A percentile compares a stretch with the other conserved stretches of the same genome.
Conservation (phyloP, 2,113 vertebrate genomes). For the Lagopus muta region DNA sequence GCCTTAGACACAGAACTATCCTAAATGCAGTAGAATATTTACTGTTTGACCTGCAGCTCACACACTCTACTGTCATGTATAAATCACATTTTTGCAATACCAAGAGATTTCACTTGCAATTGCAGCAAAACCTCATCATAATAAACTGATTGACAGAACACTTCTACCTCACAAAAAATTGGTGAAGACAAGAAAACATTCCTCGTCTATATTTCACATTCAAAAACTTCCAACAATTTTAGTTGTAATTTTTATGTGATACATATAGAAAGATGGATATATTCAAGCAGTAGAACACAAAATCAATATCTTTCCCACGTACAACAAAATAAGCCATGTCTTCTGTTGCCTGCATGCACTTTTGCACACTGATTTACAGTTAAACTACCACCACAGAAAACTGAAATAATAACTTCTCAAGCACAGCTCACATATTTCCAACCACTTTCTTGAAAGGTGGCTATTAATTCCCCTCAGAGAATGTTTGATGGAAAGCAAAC, state of each 20-base stretch:
- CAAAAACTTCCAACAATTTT: slow-evolving; percentile 15
- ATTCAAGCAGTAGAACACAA: slow-evolving; percentile 3
- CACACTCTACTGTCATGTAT: not conserved
- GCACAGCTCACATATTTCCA: slow-evolving; percentile 73
- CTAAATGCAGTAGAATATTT: slow-evolving; percentile 29
- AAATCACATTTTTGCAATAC: slow-evolving; percentile 49
- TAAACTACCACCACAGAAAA: slow-evolving; percentile 16
- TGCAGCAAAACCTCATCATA: slow-evolving; percentile 63
- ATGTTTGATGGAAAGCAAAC: slow-evolving; percentile 81
- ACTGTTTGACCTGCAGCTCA: slow-evolving; percentile 37
- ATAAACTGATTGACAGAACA: slow-evolving; percentile 41
- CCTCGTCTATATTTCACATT: slow-evolving; percentile 46
- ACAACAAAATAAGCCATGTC: slow-evolving; percentile 14
- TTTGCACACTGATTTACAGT: slow-evolving; percentile 53
- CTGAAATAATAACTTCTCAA: slow-evolving; percentile 71
- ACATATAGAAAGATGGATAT: not conserved
- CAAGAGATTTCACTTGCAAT: slow-evolving; percentile 32
- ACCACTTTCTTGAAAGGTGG: slow-evolving; percentile 70
- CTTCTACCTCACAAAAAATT: slow-evolving; percentile 38
- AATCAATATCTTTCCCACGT: slow-evolving; percentile 2
- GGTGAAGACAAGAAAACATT: slow-evolving; percentile 41
- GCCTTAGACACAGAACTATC: not conserved
- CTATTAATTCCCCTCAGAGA: slow-evolving; percentile 81
- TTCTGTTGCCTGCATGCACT: not conserved
- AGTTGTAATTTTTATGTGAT: slow-evolving; percentile 34